Percentiles rank a stretch among this genome's conserved stretches.
These are phyloP conservation scores for Gallinago nigripennis DNA, from an alignment of 2,797 vertebrate species.

Conservation along the genomic window DNA sequence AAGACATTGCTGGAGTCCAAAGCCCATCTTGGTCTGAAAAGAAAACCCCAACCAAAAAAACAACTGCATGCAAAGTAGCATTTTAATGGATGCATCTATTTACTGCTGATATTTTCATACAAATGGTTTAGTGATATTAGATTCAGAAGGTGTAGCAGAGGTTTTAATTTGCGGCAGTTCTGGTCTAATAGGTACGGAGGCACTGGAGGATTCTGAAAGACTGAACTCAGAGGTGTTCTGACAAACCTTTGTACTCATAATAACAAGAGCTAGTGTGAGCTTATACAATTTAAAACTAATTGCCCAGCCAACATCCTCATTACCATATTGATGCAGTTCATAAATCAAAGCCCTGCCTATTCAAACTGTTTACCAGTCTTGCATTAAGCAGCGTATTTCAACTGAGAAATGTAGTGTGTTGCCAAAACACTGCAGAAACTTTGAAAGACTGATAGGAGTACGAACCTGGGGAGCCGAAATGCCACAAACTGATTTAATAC, in stretches of 20 bases:
- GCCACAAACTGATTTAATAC: neutral
- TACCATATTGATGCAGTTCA: conserved; percentile 63
- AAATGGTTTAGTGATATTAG: neutral
- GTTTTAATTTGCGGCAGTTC: conserved; percentile 31
- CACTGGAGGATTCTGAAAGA: conserved; percentile 41
- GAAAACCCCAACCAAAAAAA: neutral
- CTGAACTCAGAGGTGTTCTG: conserved; percentile 43
- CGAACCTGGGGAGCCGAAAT: neutral
- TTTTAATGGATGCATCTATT: neutral
- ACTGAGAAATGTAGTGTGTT: neutral
- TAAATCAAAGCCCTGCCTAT: conserved; percentile 65
- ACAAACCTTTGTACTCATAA: conserved; percentile 57
- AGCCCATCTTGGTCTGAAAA: neutral
- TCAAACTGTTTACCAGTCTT: conserved; percentile 41
- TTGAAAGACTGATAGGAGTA: neutral
- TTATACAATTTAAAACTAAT: conserved; percentile 65
- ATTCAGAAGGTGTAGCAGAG: neutral
- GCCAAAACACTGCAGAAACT: conserved; percentile 41
- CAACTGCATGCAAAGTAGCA: neutral
- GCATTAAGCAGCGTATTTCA: neutral
- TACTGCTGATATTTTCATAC: neutral
- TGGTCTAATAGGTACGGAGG: conserved; percentile 34
- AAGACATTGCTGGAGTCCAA: neutral
- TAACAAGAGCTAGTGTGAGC: conserved; percentile 39
- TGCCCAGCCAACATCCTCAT: conserved; percentile 51